Evolutionary conservation across 2,888 invertebrate genomes (phyloP).

Genomic region (Teinopalpus imperialis): DNA sequence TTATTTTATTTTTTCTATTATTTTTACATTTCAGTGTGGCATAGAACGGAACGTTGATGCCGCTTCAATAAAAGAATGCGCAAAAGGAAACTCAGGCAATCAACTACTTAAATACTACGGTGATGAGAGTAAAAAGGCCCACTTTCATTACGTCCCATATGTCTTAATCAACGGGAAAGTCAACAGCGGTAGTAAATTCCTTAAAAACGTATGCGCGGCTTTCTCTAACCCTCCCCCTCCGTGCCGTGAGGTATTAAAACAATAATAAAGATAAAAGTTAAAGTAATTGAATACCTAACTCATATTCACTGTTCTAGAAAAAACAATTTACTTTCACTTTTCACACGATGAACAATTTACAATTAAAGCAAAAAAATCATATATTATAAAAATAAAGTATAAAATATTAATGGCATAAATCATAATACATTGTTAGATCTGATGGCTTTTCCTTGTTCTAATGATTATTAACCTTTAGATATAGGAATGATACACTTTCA

Average conservation of each 20-base stretch:
- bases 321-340: slow-evolving; percentile 27
- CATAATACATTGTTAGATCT: too few species aligned
- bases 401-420: too few species aligned
- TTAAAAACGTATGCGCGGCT: slow-evolving; percentile 29
- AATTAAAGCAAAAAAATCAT: too few species aligned
- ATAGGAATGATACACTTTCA: too few species aligned
- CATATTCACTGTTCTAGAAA: slow-evolving; percentile 12
- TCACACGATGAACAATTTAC: too few species aligned
- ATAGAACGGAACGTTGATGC: slow-evolving; percentile 21
- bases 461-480: too few species aligned
- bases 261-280: neutral
- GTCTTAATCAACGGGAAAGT: slow-evolving; percentile 30
- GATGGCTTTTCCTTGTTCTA: too few species aligned
- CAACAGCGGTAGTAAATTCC: slow-evolving; percentile 19
- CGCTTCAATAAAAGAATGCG: slow-evolving; percentile 76
- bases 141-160: slow-evolving; percentile 31
- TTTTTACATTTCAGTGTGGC: slow-evolving; percentile 35
- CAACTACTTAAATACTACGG: slow-evolving; percentile 31
- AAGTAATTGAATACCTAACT: too few species aligned
- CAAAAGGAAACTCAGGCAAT: slow-evolving; percentile 50
- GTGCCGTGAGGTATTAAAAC: slow-evolving; percentile 16
- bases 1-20: too few species aligned
- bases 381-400: too few species aligned
- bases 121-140: slow-evolving; percentile 29
- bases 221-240: slow-evolving; percentile 29